Evolutionary conservation across 1,140 invertebrate genomes (phyloP).

Genomic region (Sitodiplosis mosellana): DNA sequence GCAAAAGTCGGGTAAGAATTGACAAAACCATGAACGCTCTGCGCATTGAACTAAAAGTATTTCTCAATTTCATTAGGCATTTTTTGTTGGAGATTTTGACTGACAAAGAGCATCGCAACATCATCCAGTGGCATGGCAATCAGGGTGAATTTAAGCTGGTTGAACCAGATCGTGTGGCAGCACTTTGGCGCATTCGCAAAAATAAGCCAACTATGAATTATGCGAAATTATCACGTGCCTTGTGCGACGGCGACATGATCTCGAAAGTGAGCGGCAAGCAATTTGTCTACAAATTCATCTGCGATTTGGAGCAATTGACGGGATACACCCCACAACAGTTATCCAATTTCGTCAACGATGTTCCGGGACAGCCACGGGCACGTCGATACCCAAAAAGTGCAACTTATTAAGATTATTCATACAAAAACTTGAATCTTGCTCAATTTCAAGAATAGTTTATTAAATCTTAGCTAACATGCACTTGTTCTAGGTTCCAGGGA

Average conservation of each 20-base stretch:
- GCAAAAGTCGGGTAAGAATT: constrained; percentile 27
- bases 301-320: constrained; percentile 61
- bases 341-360: constrained; percentile 42
- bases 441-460: no score
- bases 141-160: constrained; percentile 74
- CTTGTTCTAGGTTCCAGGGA: no score
- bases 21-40: no score
- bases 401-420: no score
- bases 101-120: constrained; percentile 48
- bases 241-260: constrained; percentile 53
- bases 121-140: constrained; percentile 67
- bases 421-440: no score
- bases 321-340: constrained; percentile 67
- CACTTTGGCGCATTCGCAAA: constrained; percentile 74
- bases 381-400: no score
- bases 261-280: constrained; percentile 64
- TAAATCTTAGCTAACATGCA: no score
- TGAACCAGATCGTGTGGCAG: constrained; percentile 68
- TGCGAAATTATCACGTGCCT: constrained; percentile 73
- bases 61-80: constrained; percentile 25
- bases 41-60: no score
- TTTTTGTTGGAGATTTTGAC: constrained; percentile 77
- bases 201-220: constrained; percentile 92
- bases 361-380: no score
- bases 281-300: constrained; percentile 85